Conservation (phyloP, 35 echinoderm and acorn worm species). For the Diadema setosum region DNA sequence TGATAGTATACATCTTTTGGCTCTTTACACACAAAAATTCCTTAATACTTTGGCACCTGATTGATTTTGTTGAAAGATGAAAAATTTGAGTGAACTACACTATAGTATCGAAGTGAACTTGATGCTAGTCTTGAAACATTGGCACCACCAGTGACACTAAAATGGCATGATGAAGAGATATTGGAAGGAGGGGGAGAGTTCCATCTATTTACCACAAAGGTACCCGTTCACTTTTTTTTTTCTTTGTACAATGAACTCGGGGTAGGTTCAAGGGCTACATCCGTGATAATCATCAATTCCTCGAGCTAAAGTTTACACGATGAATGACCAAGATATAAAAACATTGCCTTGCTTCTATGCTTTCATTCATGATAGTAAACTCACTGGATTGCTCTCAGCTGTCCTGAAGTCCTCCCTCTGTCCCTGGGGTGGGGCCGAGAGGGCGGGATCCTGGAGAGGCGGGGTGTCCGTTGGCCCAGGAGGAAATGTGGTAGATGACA, state of each 20-base stretch:
- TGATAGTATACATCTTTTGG: too few relatives aligned
- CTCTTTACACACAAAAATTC: too few relatives aligned
- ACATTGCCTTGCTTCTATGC: background rate
- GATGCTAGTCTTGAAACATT: too few relatives aligned
- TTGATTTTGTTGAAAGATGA: too few relatives aligned
- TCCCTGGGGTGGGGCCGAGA: background rate
- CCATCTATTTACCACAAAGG: background rate
- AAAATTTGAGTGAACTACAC: too few relatives aligned
- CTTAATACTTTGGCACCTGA: too few relatives aligned
- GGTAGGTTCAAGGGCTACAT: background rate
- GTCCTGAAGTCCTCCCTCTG: slow-evolving; percentile 30
- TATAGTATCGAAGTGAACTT: too few relatives aligned
- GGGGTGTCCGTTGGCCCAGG: background rate
- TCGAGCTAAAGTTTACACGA: background rate
- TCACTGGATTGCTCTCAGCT: slow-evolving; percentile 36
- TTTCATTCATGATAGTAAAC: background rate
- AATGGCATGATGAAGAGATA: too few relatives aligned
- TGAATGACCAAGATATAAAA: background rate
- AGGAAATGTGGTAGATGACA: background rate
- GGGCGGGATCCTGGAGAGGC: background rate
- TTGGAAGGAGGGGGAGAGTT: too few relatives aligned
- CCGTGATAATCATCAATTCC: too few relatives aligned
- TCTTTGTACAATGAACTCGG: background rate
- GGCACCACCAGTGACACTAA: too few relatives aligned
- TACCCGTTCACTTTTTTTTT: background rate